Conservation (phyloP, 2,888 invertebrate species). For the Morpho helenor region DNA sequence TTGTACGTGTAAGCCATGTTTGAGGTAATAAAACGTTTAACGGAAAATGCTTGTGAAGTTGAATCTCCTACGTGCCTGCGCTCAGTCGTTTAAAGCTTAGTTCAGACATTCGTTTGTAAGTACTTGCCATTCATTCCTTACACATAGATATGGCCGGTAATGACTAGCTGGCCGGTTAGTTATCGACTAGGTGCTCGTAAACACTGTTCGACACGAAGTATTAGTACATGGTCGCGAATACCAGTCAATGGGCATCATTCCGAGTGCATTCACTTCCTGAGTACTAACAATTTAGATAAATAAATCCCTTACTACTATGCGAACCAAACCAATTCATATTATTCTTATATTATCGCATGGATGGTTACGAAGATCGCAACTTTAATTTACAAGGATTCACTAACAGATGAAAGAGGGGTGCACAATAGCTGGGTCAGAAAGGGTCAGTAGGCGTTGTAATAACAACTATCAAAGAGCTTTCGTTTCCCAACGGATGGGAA, state of each 20-base stretch:
- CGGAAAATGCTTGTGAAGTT: conserved; percentile 51
- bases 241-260: conserved; percentile 65
- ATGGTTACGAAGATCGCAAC: neutral
- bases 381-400: conserved; percentile 15
- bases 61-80: conserved; percentile 59
- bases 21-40: conserved; percentile 53
- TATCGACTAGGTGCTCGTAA: conserved; percentile 73
- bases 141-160: conserved; percentile 73
- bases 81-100: conserved; percentile 57
- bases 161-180: conserved; percentile 61
- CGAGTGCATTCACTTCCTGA: conserved; percentile 57
- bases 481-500: conserved; percentile 35
- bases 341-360: too few species aligned
- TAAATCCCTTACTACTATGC: conserved; percentile 25
- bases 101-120: conserved; percentile 60
- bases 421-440: conserved; percentile 37
- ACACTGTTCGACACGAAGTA: conserved; percentile 63
- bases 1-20: conserved; percentile 45
- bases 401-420: conserved; percentile 40
- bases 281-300: conserved; percentile 44
- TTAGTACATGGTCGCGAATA: conserved; percentile 65
- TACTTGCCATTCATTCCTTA: conserved; percentile 70
- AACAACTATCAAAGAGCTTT: conserved; percentile 45
- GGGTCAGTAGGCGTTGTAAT: conserved; percentile 64
- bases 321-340: too few species aligned